phyloP scores from a whole-genome alignment of 2,888 invertebrate species.

The Listrodromus nycthemerus region DNA sequence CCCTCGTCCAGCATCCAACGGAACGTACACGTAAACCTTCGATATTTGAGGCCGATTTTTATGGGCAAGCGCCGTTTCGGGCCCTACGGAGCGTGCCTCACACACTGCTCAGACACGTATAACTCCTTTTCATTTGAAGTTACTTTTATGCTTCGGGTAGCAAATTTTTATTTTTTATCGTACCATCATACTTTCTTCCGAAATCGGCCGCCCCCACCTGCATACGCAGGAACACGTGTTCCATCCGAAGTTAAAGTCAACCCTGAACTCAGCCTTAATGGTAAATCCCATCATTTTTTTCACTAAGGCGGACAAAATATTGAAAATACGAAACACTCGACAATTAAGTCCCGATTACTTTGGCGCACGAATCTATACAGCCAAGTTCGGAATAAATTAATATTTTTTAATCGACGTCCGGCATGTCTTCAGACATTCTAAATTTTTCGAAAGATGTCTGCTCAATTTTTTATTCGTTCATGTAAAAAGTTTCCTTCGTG shows the following conservation, averaged over 20 bases:
- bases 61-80: slow-evolving; percentile 58
- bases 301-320: too few species aligned
- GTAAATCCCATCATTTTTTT: background rate
- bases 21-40: slow-evolving; percentile 54
- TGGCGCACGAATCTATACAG: too few species aligned
- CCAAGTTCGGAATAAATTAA: background rate
- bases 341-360: too few species aligned
- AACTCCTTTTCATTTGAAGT: slow-evolving; percentile 59
- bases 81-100: slow-evolving; percentile 18
- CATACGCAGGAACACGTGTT: slow-evolving; percentile 30
- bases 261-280: background rate
- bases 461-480: too few species aligned
- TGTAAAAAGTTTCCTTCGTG: too few species aligned
- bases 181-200: slow-evolving; percentile 19
- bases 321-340: too few species aligned
- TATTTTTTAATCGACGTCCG: background rate
- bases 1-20: slow-evolving; percentile 67
- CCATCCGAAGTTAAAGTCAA: slow-evolving; percentile 10
- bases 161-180: slow-evolving; percentile 56
- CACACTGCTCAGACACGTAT: slow-evolving; percentile 66
- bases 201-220: background rate
- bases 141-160: slow-evolving; percentile 54
- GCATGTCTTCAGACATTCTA: too few species aligned
- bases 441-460: too few species aligned
- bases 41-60: slow-evolving; percentile 69